These are phyloP conservation scores for Drosophila emarginata DNA, from an alignment of 2,888 invertebrate species.

Conservation along the genomic window DNA sequence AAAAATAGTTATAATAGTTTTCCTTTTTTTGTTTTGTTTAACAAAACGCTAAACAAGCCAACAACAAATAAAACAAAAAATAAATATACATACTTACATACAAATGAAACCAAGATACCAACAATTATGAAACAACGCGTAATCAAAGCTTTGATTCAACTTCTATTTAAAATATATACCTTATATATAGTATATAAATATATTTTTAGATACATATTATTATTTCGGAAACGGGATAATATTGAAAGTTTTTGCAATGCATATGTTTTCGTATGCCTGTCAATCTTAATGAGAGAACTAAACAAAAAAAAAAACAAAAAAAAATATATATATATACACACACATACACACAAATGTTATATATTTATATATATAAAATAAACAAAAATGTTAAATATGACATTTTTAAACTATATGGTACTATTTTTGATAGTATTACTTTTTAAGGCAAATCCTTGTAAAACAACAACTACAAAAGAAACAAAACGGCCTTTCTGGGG, in stretches of 20 bases:
- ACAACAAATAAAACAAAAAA: conserved; percentile 48
- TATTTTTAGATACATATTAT: conserved; percentile 78
- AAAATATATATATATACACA: conserved; percentile 51
- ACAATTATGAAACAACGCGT: conserved; percentile 47
- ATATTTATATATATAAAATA: conserved; percentile 67
- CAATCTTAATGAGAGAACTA: conserved; percentile 43
- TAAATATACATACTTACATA: conserved; percentile 27
- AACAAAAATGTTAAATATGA: conserved; percentile 46
- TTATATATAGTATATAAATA: conserved; percentile 76
- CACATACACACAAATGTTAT: conserved; percentile 57
- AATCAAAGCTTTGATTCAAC: conserved; percentile 74
- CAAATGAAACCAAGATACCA: conserved; percentile 45
- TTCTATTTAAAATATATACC: conserved; percentile 70
- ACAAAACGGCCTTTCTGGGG: conserved; percentile 34
- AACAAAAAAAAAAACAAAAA: conserved; percentile 26
- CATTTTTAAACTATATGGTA: conserved; percentile 59
- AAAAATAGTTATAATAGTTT: conserved; percentile 73
- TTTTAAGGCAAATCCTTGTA: conserved; percentile 71
- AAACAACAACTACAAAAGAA: conserved; percentile 56
- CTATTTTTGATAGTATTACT: conserved; percentile 77
- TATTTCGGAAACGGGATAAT: conserved; percentile 71
- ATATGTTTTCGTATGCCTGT: conserved; percentile 82
- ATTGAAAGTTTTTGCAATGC: conserved; percentile 74
- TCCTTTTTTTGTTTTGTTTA: conserved; percentile 67
- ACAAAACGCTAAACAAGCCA: conserved; percentile 68